Evolutionary conservation across 2,113 vertebrate genomes (phyloP), one percentile per base, ranked within the genome.

Genomic region (Phaethornis superciliosus): DNA sequence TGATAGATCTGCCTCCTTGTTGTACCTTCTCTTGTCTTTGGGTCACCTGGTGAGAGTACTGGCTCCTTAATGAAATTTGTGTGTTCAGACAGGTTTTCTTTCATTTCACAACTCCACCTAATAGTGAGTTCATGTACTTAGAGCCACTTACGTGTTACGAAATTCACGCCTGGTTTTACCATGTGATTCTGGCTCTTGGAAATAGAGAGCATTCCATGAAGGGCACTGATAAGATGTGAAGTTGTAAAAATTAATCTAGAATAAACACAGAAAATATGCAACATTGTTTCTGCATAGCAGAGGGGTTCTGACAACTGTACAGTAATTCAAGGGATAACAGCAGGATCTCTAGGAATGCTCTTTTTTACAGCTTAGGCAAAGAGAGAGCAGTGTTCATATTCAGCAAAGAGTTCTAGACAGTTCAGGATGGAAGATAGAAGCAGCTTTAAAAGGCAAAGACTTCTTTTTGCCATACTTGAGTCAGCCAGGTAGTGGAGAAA

Each of bases 181-280:
- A 2, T 37, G 5, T 80, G 28, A 63, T 77, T 85, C 70, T 89
- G 27, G 16, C 70, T 83, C 42, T 90, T 93, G 47, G 35, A 70
- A 93, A 7, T 77, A 51, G 71, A 89, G 54, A 91, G 19, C 60
- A 67, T 95, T 94, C 68, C 80, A 19, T 55, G 33, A 74, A 86
- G 56, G 71, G 60, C 35, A 52, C 37, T 83, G 82, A 83, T 95
- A 91, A 91, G 52, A 89, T 7, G 26, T 49, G 42, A 69, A 84
- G 54, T 67, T 93, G 67, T 91, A 82, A 94, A 89, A 93, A 65
- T 69, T 79, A 75, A 81, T 74, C 52, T 83, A 64, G 64, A 88
- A 44, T 68, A 93, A 83, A 91, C 28, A 88, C 17, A 59, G 32
- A 80, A 90, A 75, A 72, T 67, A 83, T 4, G 23, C n/a, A 67